phyloP scores from a whole-genome alignment of 2,797 vertebrate genomes.

The Parauchenoglanis punctatus region DNA sequence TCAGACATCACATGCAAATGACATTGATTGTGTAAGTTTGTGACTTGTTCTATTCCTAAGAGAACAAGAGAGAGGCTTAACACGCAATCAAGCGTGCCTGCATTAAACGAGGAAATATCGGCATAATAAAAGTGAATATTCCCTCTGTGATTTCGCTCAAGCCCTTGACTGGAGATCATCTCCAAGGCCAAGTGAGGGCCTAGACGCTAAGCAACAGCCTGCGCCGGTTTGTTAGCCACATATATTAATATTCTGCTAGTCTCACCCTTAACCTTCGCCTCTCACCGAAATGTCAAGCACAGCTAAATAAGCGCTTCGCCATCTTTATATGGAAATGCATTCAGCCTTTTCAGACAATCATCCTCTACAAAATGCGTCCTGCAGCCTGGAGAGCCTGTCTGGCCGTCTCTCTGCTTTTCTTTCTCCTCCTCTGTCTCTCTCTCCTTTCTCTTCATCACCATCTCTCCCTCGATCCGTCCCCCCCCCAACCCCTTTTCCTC shows the following conservation, averaged over 20 bases:
- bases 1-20: constrained; percentile 4
- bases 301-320: constrained; percentile 65
- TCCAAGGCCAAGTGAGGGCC: constrained; percentile 56
- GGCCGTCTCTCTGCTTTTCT: constrained; percentile 22
- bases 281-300: constrained; percentile 75
- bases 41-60: background rate
- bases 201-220: constrained; percentile 49
- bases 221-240: constrained; percentile 66
- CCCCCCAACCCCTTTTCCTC: constrained; percentile 1
- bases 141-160: constrained; percentile 43
- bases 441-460: background rate
- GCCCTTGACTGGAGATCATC: constrained; percentile 45
- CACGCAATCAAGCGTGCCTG: background rate
- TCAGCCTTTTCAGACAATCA: constrained; percentile 62
- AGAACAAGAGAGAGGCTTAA: background rate
- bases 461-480: constrained; percentile 26
- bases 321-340: constrained; percentile 75
- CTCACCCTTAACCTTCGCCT: constrained; percentile 63
- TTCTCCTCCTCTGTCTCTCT: constrained; percentile 5
- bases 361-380: constrained; percentile 43
- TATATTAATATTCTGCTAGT: constrained; percentile 60
- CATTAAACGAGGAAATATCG: constrained; percentile 29
- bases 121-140: constrained; percentile 41
- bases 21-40: background rate
- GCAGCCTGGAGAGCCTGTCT: constrained; percentile 51